These are phyloP conservation scores for Sander vitreus DNA, from an alignment of 2,113 vertebrate species.

Conservation along the genomic window DNA sequence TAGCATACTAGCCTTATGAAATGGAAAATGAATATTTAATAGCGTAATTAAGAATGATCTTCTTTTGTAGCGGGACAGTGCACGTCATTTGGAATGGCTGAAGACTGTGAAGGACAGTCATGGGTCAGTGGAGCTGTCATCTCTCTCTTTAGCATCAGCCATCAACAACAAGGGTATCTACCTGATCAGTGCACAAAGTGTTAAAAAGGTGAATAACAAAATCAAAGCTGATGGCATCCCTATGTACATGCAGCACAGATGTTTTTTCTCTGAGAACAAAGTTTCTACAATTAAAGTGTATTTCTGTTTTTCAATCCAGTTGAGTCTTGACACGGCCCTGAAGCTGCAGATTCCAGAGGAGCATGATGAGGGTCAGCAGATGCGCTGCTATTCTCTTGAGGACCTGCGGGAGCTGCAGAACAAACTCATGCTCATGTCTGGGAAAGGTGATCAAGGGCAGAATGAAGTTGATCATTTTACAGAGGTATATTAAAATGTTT, in stretches of 20 bases:
- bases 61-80: constrained; percentile 88
- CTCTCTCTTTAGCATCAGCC: constrained; percentile 91
- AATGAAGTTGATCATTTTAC: constrained; percentile 92
- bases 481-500: constrained; percentile 81
- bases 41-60: not conserved
- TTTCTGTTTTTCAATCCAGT: constrained; percentile 74
- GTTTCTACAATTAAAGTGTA: not conserved
- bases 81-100: constrained; percentile 93
- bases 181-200: constrained; percentile 82
- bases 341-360: constrained; percentile 83
- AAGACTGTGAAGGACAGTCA: constrained; percentile 96
- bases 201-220: constrained; percentile 73
- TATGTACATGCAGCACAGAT: not conserved
- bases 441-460: constrained; percentile 90
- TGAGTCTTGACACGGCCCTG: constrained; percentile 87
- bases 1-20: not conserved
- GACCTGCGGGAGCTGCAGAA: constrained; percentile 94
- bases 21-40: not conserved
- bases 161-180: constrained; percentile 94
- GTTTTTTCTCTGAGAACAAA: not conserved
- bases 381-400: constrained; percentile 86
- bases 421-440: constrained; percentile 98
- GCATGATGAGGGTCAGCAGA: constrained; percentile 68
- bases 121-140: constrained; percentile 95
- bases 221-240: not conserved